Percentiles rank a stretch among this genome's conserved stretches.
Conservation (phyloP, 2,888 invertebrate species). For the Lordiphosa andalusiaca region DNA sequence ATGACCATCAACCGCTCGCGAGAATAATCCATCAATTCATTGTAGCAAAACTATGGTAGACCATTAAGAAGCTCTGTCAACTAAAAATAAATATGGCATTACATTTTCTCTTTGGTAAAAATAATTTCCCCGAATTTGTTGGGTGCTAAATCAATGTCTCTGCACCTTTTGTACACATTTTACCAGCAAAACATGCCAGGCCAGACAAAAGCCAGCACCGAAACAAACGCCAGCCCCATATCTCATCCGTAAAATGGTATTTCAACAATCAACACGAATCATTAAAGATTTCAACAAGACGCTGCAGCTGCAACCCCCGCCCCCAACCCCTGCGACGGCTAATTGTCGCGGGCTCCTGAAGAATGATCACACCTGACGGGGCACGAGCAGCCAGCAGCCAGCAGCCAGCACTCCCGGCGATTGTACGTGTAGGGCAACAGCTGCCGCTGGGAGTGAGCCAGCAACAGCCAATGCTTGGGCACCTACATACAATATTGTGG, state of each 20-base stretch:
- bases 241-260: constrained; percentile 26
- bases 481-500: constrained; percentile 55
- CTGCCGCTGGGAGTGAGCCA: neutral
- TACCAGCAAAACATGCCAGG: constrained; percentile 5
- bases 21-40: no score
- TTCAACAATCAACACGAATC: constrained; percentile 26
- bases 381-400: constrained; percentile 5
- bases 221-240: constrained; percentile 13
- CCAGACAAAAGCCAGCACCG: neutral
- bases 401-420: neutral
- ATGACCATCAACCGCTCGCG: no score
- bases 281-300: constrained; percentile 34
- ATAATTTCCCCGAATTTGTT: no score
- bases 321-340: constrained; percentile 8
- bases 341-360: constrained; percentile 33
- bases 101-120: no score
- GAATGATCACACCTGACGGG: constrained; percentile 7
- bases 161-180: neutral
- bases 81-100: no score
- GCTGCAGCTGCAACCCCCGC: constrained; percentile 23
- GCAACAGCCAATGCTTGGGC: constrained; percentile 52
- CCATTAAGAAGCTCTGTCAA: no score
- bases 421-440: neutral
- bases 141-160: no score
- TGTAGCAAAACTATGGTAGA: no score